Evolutionary conservation across 2,113 vertebrate species (phyloP), one percentile per base, ranked within the genome.

Genomic region (Chroicocephalus ridibundus): DNA sequence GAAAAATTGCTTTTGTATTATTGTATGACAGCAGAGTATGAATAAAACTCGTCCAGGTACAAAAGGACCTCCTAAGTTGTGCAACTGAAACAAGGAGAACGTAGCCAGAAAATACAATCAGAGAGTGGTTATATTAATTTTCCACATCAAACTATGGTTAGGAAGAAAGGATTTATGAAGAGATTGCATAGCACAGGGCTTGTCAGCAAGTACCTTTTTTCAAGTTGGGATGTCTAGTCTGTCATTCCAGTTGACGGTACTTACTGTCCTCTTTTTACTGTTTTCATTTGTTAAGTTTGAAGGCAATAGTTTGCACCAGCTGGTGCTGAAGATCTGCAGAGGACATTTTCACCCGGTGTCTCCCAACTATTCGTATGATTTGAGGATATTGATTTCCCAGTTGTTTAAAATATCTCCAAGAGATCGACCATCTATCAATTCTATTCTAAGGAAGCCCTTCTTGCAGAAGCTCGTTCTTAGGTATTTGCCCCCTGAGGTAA

Each of bases 241-340:
- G 0, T 64, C n/a, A n/a, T 44, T 61, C 46, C n/a, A 85, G 46
- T 18, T 68, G 70, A 7, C 5, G 24, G 19, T 34, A 70, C 36
- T 93, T 74, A 64, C n/a, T 86, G 18, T 62, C 34, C 60, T 79
- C 15, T 54, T 60, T 86, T 72, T 57, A 22, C 64, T 68, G 38
- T 68, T 97, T 94, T 47, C 54, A 38, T 51, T 84, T 46, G 85
- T 96, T 62, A 94, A 99, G 99, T 99, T 99, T 97, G 98, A 99
- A 88, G 98, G 98, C 84, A 98, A 91, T 91, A 99, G 94, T 91
- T 96, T 99, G 93, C 98, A 96, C 46, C 99, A 99, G 90, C 96
- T 99, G 96, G 98, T 99, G 90, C 91, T 99, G 96, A 99, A 98
- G 92, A 99, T 99, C 96, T 99, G 99, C 95, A 98, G 97, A 95